Base-by-base conservation (phyloP, 2,113 vertebrate genomes). In the Scopus umbretta region DNA sequence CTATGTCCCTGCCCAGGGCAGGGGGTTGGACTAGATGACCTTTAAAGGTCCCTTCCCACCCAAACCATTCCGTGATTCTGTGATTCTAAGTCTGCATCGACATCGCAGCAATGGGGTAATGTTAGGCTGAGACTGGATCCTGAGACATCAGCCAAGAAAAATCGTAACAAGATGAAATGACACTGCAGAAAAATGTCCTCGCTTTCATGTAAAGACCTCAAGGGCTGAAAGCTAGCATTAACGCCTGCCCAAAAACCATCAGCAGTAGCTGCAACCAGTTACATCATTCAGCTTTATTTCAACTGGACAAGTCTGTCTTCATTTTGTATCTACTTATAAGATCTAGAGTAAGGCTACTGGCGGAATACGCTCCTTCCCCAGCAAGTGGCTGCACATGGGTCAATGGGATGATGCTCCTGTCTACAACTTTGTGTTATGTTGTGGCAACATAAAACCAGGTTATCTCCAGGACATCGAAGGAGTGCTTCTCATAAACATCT, bases 401-500 rank as follows among this genome's bases (percentile, higher is more conserved):
- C 47, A 36, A 11, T 3, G 9, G 55, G 83, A 68, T 32, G 80
- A 29, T 0, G 0, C 14, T 38, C 42, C 55, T 10, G 4, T 6
- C 61, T 53, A 11, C n/a, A 25, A 4, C 45, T 25, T 32, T 7
- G 14, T 10, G 20, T 38, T 26, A 38, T 16, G 13, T 27, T 50
- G 67, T 42, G 34, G 30, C 26, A 56, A 3, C 3, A 10, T 7
- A 59, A 59, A 59, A 91, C 21, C 76, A 82, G 76, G 71, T 93
- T 82, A 73, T 27, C 55, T 72, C 80, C 32, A 65, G 79, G 93
- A 95, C 21, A 47, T 5, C 43, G 92, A 93, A 88, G 74, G 79
- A 92, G 30, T 83, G 86, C 67, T 94, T 76, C 91, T 67, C 88
- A 50, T n/a, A 38, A 88, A 80, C 88, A 71, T 23, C 91, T 94